Evolutionary conservation across 1,140 invertebrate species (phyloP).

Genomic region (Eurosta solidaginis): DNA sequence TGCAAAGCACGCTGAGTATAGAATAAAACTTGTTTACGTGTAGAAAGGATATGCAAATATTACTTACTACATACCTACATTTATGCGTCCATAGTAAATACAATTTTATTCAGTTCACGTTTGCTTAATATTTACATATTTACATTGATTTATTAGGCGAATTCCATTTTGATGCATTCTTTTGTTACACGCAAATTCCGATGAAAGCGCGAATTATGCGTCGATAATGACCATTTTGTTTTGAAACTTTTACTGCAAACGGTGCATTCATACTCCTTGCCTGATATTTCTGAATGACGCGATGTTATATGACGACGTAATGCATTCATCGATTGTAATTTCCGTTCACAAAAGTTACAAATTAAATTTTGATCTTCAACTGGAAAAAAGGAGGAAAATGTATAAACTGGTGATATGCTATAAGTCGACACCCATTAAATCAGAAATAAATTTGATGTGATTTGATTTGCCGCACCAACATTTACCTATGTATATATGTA

Average conservation of each 20-base stretch:
- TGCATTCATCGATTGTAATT: constrained; percentile 51
- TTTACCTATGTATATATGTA: no score
- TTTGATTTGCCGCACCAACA: no score
- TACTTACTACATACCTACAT: no score
- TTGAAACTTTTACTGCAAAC: constrained; percentile 56
- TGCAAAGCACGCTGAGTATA: no score
- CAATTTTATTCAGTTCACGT: no score
- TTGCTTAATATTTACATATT: no score
- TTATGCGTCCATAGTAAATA: no score
- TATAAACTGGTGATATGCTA: no score
- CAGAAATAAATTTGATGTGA: no score
- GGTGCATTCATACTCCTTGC: constrained; percentile 49
- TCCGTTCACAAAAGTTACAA: constrained; percentile 50
- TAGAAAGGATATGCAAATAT: no score
- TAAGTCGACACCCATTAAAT: no score
- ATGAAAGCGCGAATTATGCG: constrained; percentile 58
- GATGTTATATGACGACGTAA: constrained; percentile 52
- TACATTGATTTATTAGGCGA: background rate
- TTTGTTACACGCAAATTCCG: constrained; percentile 45
- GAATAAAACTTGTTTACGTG: no score
- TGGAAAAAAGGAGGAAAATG: constrained; percentile 22
- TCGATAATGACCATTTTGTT: constrained; percentile 58
- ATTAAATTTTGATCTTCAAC: constrained; percentile 35
- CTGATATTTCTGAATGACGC: constrained; percentile 51
- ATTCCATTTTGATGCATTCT: constrained; percentile 48